Percentiles rank a stretch among this genome's conserved stretches.
Conservation (phyloP, 2,888 invertebrate species). For the Euphydryas editha region DNA sequence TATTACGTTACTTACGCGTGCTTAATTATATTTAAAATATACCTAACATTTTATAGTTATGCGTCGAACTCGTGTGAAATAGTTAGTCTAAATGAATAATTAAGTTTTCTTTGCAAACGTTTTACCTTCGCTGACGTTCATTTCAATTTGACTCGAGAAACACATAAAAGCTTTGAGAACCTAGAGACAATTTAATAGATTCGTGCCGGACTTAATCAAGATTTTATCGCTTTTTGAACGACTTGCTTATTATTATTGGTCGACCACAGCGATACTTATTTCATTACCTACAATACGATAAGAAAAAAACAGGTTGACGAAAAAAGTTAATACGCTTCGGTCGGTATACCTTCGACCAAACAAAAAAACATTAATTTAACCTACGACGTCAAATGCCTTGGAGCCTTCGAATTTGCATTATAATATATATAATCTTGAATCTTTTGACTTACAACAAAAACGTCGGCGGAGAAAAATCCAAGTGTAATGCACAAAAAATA, state of each 20-base stretch:
- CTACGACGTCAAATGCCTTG: constrained; percentile 11
- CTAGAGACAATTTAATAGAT: constrained; percentile 39
- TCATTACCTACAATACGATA: constrained; percentile 28
- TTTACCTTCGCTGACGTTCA: constrained; percentile 32
- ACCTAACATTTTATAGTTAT: constrained; percentile 1
- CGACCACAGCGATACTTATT: constrained; percentile 25
- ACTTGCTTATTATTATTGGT: constrained; percentile 26
- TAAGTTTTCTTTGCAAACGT: constrained; percentile 30
- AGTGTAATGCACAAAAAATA: constrained; percentile 61
- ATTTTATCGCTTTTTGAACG: constrained; percentile 35
- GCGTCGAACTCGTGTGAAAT: constrained; percentile 30
- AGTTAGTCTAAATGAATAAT: constrained; percentile 27
- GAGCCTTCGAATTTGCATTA: constrained; percentile 10
- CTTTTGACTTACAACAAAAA: constrained; percentile 72
- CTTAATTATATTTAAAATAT: constrained; percentile 3
- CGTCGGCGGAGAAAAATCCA: constrained; percentile 64
- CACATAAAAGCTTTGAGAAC: constrained; percentile 34
- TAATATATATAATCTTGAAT: constrained; percentile 43
- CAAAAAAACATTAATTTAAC: constrained; percentile 19
- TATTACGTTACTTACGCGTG: too few species aligned
- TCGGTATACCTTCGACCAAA: not conserved
- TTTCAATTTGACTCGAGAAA: constrained; percentile 34
- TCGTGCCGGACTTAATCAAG: constrained; percentile 40
- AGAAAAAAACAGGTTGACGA: constrained; percentile 21
- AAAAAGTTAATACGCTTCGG: constrained; percentile 15